Conservation (phyloP, 2,797 vertebrate genomes). For the Psittacula derbiana region DNA sequence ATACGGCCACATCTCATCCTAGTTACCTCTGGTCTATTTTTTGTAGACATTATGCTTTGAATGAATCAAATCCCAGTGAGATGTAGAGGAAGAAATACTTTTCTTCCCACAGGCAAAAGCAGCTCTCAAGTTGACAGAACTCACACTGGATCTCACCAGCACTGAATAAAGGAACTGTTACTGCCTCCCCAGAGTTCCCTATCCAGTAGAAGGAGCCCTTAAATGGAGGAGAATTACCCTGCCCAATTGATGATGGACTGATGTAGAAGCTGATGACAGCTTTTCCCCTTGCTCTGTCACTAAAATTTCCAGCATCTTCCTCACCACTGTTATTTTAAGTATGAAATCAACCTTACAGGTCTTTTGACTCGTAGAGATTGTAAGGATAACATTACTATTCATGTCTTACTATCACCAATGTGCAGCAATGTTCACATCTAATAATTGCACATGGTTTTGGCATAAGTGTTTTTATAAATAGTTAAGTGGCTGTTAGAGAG, state of each 20-base stretch:
- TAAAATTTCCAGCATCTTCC: not conserved
- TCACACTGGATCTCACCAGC: not conserved
- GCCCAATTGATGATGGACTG: not conserved
- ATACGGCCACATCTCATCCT: not conserved
- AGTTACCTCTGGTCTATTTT: not conserved
- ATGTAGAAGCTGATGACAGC: not conserved
- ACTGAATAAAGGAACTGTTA: not conserved
- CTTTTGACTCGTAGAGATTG: not conserved
- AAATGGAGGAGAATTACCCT: not conserved
- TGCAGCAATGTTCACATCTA: not conserved
- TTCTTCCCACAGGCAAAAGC: not conserved
- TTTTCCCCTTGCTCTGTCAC: not conserved
- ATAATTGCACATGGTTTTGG: not conserved
- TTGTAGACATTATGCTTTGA: not conserved
- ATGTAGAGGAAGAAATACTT: not conserved
- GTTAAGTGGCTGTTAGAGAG: not conserved
- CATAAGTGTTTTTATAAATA: not conserved
- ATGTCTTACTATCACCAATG: not conserved
- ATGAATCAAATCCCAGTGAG: not conserved
- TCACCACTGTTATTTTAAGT: not conserved
- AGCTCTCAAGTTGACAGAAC: not conserved
- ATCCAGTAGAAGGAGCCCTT: not conserved
- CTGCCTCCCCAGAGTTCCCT: not conserved
- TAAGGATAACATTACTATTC: not conserved
- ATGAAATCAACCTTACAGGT: not conserved